A percentile compares a stretch with the other conserved stretches of the same genome.
Evolutionary conservation across 2,797 vertebrate species (phyloP).

Genomic region (Sandelia bainsii): DNA sequence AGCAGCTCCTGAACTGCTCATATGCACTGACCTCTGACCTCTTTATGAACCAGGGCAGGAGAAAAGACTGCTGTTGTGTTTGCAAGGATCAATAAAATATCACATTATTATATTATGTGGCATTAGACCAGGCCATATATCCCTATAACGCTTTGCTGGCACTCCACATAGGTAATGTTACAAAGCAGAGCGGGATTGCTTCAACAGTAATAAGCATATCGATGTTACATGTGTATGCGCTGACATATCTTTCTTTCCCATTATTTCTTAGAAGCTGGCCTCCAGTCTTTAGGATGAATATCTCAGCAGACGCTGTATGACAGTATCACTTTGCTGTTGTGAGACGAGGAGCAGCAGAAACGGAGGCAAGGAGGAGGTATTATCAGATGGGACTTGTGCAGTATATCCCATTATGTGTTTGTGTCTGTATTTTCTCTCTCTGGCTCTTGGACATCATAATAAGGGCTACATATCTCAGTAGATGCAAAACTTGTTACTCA

Average conservation of each 20-base stretch:
- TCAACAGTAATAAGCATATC: slow-evolving; percentile 28
- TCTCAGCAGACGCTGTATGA: slow-evolving; percentile 9
- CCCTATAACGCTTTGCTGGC: slow-evolving; percentile 40
- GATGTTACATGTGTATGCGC: slow-evolving; percentile 31
- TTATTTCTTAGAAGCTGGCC: slow-evolving; percentile 8
- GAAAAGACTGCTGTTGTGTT: slow-evolving; percentile 14
- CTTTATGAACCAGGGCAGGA: slow-evolving; percentile 16
- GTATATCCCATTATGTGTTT: slow-evolving; percentile 16
- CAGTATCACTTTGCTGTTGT: neutral
- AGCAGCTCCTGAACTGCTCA: neutral
- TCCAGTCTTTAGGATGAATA: slow-evolving; percentile 19
- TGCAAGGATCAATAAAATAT: slow-evolving; percentile 51
- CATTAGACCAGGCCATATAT: slow-evolving; percentile 34
- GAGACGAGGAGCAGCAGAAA: slow-evolving; percentile 9
- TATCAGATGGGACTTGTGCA: slow-evolving; percentile 16
- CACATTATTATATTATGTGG: slow-evolving; percentile 54
- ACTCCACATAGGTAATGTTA: slow-evolving; percentile 58
- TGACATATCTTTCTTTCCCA: slow-evolving; percentile 29
- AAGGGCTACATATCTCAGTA: neutral
- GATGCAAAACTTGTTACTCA: slow-evolving; percentile 21
- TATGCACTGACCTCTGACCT: slow-evolving; percentile 39
- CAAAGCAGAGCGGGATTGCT: slow-evolving; percentile 39
- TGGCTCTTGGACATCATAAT: no score
- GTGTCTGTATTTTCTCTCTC: neutral
- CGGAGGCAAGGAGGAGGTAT: slow-evolving; percentile 1